Percentiles rank a stretch among this genome's conserved stretches.
Conservation (phyloP, 2,113 vertebrate species). For the Syngnathus floridae region DNA sequence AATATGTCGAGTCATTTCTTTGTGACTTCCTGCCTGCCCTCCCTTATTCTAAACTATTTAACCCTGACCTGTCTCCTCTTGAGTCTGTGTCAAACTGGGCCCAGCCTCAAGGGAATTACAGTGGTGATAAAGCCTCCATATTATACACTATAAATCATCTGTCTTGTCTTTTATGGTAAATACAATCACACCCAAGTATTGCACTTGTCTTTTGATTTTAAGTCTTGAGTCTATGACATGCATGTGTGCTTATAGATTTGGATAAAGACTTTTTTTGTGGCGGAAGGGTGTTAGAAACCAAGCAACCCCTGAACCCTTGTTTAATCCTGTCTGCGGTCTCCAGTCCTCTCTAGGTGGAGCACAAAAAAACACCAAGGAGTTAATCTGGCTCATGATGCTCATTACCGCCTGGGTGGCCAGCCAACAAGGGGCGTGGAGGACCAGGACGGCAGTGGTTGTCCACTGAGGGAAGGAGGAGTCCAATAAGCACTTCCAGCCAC, state of each 20-base stretch:
- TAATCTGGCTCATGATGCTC: slow-evolving; percentile 65
- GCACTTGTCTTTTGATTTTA: neutral
- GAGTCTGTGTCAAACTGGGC: neutral
- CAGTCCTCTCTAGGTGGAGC: slow-evolving; percentile 6
- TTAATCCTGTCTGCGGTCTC: slow-evolving; percentile 49
- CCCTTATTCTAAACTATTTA: neutral
- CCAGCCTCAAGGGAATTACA: neutral
- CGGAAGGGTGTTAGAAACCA: slow-evolving; percentile 7
- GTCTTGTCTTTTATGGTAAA: neutral
- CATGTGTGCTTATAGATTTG: neutral
- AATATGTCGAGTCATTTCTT: neutral
- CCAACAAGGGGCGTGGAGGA: slow-evolving; percentile 12
- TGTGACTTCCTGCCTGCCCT: slow-evolving; percentile 8
- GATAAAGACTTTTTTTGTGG: neutral
- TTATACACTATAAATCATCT: neutral
- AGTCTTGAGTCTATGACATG: neutral
- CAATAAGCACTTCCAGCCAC: slow-evolving; percentile 37
- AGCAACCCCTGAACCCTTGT: neutral
- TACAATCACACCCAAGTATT: neutral
- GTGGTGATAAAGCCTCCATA: neutral
- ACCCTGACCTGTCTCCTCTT: neutral
- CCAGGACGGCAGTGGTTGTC: slow-evolving; percentile 22
- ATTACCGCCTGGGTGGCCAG: slow-evolving; percentile 48
- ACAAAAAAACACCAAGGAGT: slow-evolving; percentile 54
- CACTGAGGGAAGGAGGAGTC: slow-evolving; percentile 18